Percentiles rank a stretch among this genome's conserved stretches.
Evolutionary conservation across 2,888 invertebrate species (phyloP).

Genomic region (Temnothorax rugatulus): DNA sequence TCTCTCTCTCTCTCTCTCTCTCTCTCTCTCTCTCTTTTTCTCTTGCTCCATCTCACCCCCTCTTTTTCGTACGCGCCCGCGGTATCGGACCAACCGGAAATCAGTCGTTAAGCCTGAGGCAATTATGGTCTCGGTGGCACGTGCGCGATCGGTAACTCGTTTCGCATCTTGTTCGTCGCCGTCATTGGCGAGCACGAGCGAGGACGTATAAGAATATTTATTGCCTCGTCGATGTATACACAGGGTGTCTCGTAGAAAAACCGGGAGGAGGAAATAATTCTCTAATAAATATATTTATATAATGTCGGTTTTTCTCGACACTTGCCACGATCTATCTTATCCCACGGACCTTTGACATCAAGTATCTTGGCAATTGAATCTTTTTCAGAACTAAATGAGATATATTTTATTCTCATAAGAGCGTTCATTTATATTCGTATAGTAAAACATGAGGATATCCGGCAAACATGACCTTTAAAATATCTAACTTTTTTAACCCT

Average conservation of each 20-base stretch:
- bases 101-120: conserved; percentile 45
- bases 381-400: not conserved
- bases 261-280: not conserved
- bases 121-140: conserved; percentile 42
- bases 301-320: not conserved
- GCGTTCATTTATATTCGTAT: not conserved
- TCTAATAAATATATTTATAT: not conserved
- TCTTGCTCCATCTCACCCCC: not conserved
- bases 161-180: conserved; percentile 29
- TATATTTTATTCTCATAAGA: not conserved
- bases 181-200: conserved; percentile 22
- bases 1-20: not conserved
- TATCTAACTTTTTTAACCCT: not conserved
- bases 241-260: not conserved
- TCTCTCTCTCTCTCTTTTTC: not conserved
- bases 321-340: not conserved
- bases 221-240: not conserved
- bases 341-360: conserved; percentile 4
- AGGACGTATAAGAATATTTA: conserved; percentile 27
- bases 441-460: not conserved
- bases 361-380: conserved; percentile 12
- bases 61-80: not conserved
- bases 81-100: conserved; percentile 46
- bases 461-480: not conserved
- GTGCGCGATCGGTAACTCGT: conserved; percentile 49